Evolutionary conservation across 2,888 invertebrate species (phyloP).

Genomic region (Caenorhabditis sp.): DNA sequence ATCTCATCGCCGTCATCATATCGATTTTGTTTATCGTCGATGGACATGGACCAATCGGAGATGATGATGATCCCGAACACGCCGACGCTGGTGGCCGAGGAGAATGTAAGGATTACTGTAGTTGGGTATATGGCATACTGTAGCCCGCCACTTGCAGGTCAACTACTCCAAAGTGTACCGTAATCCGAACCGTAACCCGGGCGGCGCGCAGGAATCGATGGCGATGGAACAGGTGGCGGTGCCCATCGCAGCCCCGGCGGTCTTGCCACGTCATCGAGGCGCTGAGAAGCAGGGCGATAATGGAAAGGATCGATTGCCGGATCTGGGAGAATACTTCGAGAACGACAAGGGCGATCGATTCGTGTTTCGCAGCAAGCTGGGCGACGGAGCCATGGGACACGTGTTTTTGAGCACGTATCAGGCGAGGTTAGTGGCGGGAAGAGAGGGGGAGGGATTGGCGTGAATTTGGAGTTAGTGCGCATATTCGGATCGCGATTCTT

Average conservation of each 20-base stretch:
- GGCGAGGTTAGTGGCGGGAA: neutral
- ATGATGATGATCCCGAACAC: slow-evolving; percentile 63
- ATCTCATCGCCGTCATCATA: neutral
- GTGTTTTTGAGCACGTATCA: slow-evolving; percentile 48
- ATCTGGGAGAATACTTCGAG: slow-evolving; percentile 44
- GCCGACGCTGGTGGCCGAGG: slow-evolving; percentile 60
- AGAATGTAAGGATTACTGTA: slow-evolving; percentile 29
- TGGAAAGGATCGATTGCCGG: slow-evolving; percentile 56
- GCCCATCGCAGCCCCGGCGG: neutral
- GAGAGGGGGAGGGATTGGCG: no score
- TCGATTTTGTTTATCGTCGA: neutral
- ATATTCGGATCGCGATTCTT: no score
- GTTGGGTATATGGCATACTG: neutral
- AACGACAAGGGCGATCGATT: slow-evolving; percentile 53
- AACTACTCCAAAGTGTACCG: slow-evolving; percentile 11
- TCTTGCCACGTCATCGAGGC: slow-evolving; percentile 26
- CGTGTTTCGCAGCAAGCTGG: slow-evolving; percentile 54
- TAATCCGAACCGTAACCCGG: neutral
- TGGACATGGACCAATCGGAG: slow-evolving; percentile 41
- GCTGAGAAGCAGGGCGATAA: neutral
- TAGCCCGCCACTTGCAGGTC: slow-evolving; percentile 18
- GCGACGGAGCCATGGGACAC: slow-evolving; percentile 66
- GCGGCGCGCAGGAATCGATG: slow-evolving; percentile 21
- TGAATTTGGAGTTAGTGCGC: no score
- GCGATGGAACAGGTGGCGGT: slow-evolving; percentile 14